phyloP scores from a whole-genome alignment of 2,113 vertebrate species.

The Dicrurus megarhynchus region DNA sequence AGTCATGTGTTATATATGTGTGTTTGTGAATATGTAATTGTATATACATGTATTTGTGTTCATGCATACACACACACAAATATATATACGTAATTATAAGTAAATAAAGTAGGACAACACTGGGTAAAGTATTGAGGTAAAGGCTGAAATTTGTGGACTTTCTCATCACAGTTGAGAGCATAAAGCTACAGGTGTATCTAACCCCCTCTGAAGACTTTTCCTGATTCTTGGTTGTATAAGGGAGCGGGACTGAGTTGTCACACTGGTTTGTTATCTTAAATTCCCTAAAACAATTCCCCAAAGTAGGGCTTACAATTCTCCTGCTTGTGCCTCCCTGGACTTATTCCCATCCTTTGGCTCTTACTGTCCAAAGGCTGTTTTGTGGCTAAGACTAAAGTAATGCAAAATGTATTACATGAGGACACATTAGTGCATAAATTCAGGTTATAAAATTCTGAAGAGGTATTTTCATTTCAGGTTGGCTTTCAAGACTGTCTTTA shows the following conservation, averaged over 20 bases:
- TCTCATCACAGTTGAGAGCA: not conserved
- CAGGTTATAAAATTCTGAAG: not conserved
- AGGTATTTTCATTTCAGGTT: not conserved
- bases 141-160: not conserved
- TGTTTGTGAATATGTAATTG: not conserved
- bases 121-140: not conserved
- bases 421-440: not conserved
- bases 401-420: not conserved
- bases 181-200: not conserved
- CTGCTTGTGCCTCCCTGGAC: not conserved
- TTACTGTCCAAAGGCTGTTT: not conserved
- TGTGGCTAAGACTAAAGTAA: not conserved
- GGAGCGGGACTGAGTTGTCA: not conserved
- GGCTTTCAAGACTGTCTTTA: not conserved
- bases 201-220: not conserved
- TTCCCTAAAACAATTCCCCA: not conserved
- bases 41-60: not conserved
- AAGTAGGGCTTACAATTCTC: not conserved
- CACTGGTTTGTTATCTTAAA: not conserved
- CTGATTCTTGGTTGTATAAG: not conserved
- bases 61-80: not conserved
- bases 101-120: not conserved
- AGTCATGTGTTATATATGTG: not conserved
- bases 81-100: too few relatives aligned
- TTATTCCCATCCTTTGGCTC: not conserved